These are phyloP conservation scores for Actinostola sp. DNA, from an alignment of 92 coral and sea anemone species.

Conservation along the genomic window DNA sequence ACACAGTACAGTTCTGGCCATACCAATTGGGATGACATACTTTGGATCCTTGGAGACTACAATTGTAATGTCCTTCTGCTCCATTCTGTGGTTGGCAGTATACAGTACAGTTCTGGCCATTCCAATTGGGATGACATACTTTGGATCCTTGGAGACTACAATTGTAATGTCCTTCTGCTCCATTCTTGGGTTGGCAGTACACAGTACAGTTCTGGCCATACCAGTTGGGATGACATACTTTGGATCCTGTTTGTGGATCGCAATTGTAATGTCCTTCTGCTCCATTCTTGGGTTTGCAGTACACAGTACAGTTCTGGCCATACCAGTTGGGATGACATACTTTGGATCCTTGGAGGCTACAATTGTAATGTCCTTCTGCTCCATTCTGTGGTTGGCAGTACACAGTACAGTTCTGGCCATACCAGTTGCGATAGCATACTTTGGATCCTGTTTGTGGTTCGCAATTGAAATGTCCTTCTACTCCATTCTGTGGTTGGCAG, in stretches of 20 bases:
- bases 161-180: conserved; percentile 36
- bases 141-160: conserved; percentile 42
- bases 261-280: conserved; percentile 41
- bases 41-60: conserved; percentile 42
- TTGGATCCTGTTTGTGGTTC: conserved; percentile 36
- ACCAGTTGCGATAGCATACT: conserved; percentile 71
- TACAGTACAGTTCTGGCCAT: conserved; percentile 52
- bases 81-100: conserved; percentile 49
- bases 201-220: conserved; percentile 45
- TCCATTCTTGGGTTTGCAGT: conserved; percentile 39
- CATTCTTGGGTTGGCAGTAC: conserved; percentile 27
- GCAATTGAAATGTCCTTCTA: conserved; percentile 62
- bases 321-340: conserved; percentile 75
- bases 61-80: conserved; percentile 38
- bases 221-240: conserved; percentile 53
- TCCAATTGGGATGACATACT: conserved; percentile 51
- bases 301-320: conserved; percentile 60
- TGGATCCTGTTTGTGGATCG: conserved; percentile 31
- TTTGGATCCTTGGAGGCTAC: conserved; percentile 47
- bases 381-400: conserved; percentile 48
- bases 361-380: conserved; percentile 56
- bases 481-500: conserved; percentile 38
- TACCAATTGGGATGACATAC: conserved; percentile 46
- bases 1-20: conserved; percentile 49
- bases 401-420: conserved; percentile 59